phyloP scores from a whole-genome alignment of 1,140 invertebrate species.

The Parapsyche elsis region DNA sequence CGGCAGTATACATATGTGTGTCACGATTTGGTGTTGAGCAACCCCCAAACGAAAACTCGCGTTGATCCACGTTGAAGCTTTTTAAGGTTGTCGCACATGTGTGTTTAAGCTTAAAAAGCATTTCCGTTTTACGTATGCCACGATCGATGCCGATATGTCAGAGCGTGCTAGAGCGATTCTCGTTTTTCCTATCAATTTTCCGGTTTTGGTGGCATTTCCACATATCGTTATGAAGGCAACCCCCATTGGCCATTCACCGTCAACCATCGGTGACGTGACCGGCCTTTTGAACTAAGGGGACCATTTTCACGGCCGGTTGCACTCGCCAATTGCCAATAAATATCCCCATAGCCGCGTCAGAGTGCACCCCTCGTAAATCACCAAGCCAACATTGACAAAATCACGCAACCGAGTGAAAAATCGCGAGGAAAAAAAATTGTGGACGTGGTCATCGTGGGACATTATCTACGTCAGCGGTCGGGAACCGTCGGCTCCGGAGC shows the following conservation, averaged over 20 bases:
- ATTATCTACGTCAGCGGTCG: not conserved
- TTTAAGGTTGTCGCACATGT: too few relatives aligned
- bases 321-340: slow-evolving; percentile 34
- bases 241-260: slow-evolving; percentile 2
- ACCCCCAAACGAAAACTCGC: too few relatives aligned
- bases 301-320: slow-evolving; percentile 29
- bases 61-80: too few relatives aligned
- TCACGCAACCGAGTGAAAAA: not conserved
- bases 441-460: not conserved
- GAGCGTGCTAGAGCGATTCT: too few relatives aligned
- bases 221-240: not conserved
- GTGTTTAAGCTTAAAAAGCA: too few relatives aligned
- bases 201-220: not conserved
- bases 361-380: slow-evolving; percentile 8
- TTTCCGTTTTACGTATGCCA: too few relatives aligned
- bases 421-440: not conserved
- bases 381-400: not conserved
- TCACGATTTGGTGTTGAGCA: too few relatives aligned
- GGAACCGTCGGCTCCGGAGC: too few relatives aligned
- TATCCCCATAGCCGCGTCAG: not conserved
- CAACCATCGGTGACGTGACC: slow-evolving; percentile 28
- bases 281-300: slow-evolving; percentile 14
- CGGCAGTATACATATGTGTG: too few relatives aligned
- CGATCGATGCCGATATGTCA: too few relatives aligned
- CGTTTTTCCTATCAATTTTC: not conserved